These are phyloP conservation scores for Mustelus asterias DNA, from an alignment of 2,113 vertebrate genomes.

Conservation along the genomic window DNA sequence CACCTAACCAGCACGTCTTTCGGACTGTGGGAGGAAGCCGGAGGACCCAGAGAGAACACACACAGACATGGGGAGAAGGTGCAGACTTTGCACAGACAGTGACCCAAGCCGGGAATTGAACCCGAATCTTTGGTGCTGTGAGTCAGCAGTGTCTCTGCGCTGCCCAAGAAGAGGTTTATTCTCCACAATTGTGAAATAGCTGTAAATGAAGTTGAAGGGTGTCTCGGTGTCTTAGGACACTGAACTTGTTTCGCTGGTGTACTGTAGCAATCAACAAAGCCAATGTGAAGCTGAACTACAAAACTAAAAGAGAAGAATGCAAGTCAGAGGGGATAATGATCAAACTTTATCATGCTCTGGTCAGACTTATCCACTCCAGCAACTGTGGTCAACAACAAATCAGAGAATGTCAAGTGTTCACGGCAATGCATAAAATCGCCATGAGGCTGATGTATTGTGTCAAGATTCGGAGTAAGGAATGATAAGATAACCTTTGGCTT, in stretches of 20 bases:
- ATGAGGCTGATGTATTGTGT: not conserved
- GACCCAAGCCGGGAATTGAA: no score
- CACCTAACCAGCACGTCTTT: no score
- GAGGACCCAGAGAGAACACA: no score
- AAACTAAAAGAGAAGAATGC: not conserved
- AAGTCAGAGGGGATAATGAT: not conserved
- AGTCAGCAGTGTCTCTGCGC: no score
- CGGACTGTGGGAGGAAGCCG: no score
- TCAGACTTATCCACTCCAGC: not conserved
- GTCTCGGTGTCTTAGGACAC: not conserved
- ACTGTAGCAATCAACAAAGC: not conserved
- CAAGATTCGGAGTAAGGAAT: not conserved
- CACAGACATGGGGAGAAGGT: no score
- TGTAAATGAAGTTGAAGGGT: not conserved
- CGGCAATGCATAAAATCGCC: not conserved
- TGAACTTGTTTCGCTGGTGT: not conserved
- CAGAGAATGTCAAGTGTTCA: not conserved
- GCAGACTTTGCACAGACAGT: no score
- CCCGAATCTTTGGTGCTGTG: no score
- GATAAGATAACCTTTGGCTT: not conserved
- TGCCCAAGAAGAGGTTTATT: not conserved
- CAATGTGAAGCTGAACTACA: not conserved
- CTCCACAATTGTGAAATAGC: not conserved
- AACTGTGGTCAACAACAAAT: not conserved
- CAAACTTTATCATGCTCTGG: not conserved